Base-by-base conservation (phyloP, 2,113 vertebrate species). In the Fulica atra region DNA sequence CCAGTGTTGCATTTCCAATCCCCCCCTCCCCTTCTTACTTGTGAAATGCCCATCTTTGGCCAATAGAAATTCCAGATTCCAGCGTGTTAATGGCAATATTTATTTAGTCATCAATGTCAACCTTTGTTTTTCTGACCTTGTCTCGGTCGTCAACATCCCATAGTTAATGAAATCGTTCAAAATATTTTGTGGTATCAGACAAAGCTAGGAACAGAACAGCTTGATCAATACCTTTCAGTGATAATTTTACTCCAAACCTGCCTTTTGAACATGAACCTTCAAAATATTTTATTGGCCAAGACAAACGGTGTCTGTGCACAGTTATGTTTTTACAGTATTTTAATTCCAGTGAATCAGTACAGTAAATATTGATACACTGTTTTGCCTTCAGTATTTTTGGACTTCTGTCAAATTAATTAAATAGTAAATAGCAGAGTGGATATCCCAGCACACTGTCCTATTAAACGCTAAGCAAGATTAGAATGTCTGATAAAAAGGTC, bases 281-380 rank as follows among this genome's bases (percentile, higher is more conserved):
- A 91, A 95, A 96, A 92, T 36, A 77, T 64, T 63, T 86, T 59
- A 48, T 93, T 86, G 83, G 95, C 94, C 96, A 96, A 97, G 92
- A 95, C 87, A 96, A 97, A 95, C 48, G 12, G 87, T 94, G 87
- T 97, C 93, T 95, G 95, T 80, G 85, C 93, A 94, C 89, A 72
- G 70, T 96, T 81, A 25, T 97, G 96, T 97, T 97, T 97, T 96
- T 66, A 96, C 73, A 97, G 96, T 89, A 97, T 97, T 96, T 97
- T 95, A 96, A 97, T 95, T 96, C 92, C 92, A 89, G 94, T 93
- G 95, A 96, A 95, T 94, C 96, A 88, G 97, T 95, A 97, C 95
- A 95, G 95, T 97, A 95, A 97, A 97, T 97, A 97, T 97, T 97
- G 95, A 97, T 97, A 86, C 91, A 91, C 95, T 96, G 93, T 96